Evolutionary conservation across 2,113 vertebrate genomes (phyloP), one percentile per base, ranked within the genome.

Genomic region (Okapia johnstoni): DNA sequence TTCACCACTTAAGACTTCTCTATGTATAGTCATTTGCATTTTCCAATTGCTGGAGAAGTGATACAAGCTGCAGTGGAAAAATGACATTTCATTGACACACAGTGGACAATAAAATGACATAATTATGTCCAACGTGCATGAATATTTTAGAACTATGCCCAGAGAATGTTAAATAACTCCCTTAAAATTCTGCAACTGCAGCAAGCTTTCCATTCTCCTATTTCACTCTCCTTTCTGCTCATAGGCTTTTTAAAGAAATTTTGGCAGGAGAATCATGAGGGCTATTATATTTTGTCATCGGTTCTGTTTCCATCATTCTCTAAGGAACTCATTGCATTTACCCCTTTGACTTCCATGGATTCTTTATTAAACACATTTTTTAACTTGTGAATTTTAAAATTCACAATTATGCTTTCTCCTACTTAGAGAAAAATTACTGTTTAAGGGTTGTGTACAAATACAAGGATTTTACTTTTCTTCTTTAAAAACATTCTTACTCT

Each of bases 101-200:
- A 94, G 94, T 94, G 88, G 94, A 98, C 91, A 97, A 91, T 93
- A 97, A 98, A 98, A 95, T 97, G 97, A 94, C 94, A 97, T 96
- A 97, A 98, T 98, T 98, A 95, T 96, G 96, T 97, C 96, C 79
- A 97, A 94, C 28, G 52, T 61, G 57, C 94, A 98, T 97, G 94
- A 97, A 98, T 98, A 98, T 97, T 98, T 98, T 93, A 98, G 50
- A 93, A 93, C 58, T 97, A 77, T 83, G 50, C 58, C 54, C n/a
- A 40, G 70, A 96, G 93, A 98, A 97, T 83, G 58, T 92, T 93
- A 97, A 98, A 96, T 94, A 89, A 96, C 94, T 89, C n/a, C 33
- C 43, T 92, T 97, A 97, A 87, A 97, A 94, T 95, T 95, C 91
- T 96, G 95, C 93, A 91, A 90, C 77, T 96, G 33, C 30, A 92